Evolutionary conservation across 2,113 vertebrate species (phyloP).

Genomic region (Centropristis striata): DNA sequence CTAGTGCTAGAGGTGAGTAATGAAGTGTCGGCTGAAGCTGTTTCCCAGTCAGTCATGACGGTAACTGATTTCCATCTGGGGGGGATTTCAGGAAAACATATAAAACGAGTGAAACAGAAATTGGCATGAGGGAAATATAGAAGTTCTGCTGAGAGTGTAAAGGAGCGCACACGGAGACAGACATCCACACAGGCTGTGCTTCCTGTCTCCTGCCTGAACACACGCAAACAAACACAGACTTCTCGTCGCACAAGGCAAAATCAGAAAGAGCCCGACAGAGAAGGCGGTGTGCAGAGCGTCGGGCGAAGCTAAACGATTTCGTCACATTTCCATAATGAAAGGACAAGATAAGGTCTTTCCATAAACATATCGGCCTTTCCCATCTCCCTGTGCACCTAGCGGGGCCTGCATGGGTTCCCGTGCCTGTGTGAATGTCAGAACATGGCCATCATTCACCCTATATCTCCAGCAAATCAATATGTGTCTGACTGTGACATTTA

Average conservation of each 20-base stretch:
- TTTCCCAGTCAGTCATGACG: constrained; percentile 77
- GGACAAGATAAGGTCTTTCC: constrained; percentile 76
- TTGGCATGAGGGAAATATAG: constrained; percentile 23
- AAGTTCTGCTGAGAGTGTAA: constrained; percentile 15
- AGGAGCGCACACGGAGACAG: constrained; percentile 21
- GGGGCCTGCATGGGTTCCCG: constrained; percentile 34
- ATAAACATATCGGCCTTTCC: constrained; percentile 70
- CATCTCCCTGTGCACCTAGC: constrained; percentile 60
- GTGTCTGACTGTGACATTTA: constrained; percentile 80
- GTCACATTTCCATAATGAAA: constrained; percentile 75
- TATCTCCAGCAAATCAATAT: constrained; percentile 78
- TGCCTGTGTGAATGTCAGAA: constrained; percentile 73
- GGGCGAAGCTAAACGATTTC: constrained; percentile 66
- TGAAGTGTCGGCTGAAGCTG: constrained; percentile 82
- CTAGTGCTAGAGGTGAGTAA: constrained; percentile 80
- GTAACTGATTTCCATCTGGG: constrained; percentile 80
- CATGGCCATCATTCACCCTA: constrained; percentile 71
- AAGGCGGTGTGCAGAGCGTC: constrained; percentile 32
- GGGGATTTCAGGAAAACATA: constrained; percentile 54
- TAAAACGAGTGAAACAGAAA: constrained; percentile 32
- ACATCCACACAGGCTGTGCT: constrained; percentile 29
- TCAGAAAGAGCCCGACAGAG: constrained; percentile 30
- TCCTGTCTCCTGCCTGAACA: constrained; percentile 6
- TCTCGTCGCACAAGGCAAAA: constrained; percentile 10
- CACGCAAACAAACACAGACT: constrained; percentile 27